These are phyloP conservation scores for Brachyhypopomus gauderio DNA, from an alignment of 2,113 vertebrate species.

Conservation along the genomic window DNA sequence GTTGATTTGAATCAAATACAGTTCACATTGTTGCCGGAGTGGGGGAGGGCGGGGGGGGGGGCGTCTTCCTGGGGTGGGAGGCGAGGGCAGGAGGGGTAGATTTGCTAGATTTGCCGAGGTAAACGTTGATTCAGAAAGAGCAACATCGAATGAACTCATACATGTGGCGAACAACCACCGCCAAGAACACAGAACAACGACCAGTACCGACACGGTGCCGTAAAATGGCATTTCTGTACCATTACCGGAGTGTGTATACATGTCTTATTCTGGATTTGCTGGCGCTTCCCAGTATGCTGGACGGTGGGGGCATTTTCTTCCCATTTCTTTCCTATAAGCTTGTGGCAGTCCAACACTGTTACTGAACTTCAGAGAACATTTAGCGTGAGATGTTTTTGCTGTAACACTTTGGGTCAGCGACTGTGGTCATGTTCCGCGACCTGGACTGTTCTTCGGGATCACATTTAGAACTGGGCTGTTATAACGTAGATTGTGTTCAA, in stretches of 20 bases:
- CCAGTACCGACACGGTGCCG: not conserved
- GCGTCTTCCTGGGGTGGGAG: not conserved
- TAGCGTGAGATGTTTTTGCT: too few species aligned
- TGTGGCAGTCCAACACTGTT: too few species aligned
- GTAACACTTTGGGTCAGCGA: too few species aligned
- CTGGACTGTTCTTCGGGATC: too few species aligned
- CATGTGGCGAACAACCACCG: not conserved
- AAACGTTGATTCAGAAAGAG: not conserved
- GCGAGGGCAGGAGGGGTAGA: not conserved
- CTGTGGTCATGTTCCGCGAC: too few species aligned
- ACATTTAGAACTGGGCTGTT: too few species aligned
- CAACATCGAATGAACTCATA: not conserved
- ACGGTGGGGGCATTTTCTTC: slow-evolving; percentile 27
- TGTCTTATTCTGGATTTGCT: slow-evolving; percentile 43
- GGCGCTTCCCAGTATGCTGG: not conserved
- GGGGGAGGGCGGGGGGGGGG: too few species aligned
- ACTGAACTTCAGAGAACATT: too few species aligned
- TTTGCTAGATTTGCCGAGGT: not conserved
- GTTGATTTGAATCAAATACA: not conserved
- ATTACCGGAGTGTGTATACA: slow-evolving; percentile 4
- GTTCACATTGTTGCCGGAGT: not conserved
- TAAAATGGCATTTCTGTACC: slow-evolving; percentile 12
- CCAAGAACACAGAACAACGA: not conserved
- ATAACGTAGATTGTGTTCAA: too few species aligned
- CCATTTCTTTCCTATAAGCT: not conserved